Evolutionary conservation across 1,140 invertebrate genomes (phyloP).

Genomic region (Drosophila nannoptera): DNA sequence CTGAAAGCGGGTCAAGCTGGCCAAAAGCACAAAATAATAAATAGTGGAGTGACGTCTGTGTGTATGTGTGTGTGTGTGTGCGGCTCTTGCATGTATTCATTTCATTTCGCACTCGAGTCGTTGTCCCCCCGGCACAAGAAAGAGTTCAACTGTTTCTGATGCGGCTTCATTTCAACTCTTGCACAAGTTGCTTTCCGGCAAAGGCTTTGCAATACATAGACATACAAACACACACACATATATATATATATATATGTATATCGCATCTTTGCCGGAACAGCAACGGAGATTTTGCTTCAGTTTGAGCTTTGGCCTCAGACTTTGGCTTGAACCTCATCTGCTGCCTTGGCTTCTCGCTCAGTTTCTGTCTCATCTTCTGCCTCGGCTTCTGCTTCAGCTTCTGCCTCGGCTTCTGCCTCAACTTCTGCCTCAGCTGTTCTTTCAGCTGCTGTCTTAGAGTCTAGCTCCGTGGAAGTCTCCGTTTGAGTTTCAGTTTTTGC

Average conservation of each 20-base stretch:
- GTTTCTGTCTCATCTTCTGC: too few relatives aligned
- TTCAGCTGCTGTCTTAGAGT: too few relatives aligned
- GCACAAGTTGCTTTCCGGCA: conserved; percentile 36
- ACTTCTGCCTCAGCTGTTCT: too few relatives aligned
- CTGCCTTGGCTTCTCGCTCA: too few relatives aligned
- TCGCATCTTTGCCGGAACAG: too few relatives aligned
- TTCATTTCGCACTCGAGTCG: background rate
- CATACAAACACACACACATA: too few relatives aligned
- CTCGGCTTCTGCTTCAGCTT: background rate
- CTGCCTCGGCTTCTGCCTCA: too few relatives aligned
- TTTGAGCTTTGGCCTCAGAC: too few relatives aligned
- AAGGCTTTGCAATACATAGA: too few relatives aligned
- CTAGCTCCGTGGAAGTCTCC: background rate
- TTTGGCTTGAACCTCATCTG: too few relatives aligned
- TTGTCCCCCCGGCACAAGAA: conserved; percentile 28
- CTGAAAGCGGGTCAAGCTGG: conserved; percentile 58
- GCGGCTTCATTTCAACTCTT: conserved; percentile 16
- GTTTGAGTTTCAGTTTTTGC: background rate
- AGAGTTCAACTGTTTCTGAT: conserved; percentile 57
- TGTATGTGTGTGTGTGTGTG: background rate
- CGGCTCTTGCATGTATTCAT: background rate
- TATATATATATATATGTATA: too few relatives aligned
- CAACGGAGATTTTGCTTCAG: background rate
- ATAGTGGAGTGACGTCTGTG: background rate
- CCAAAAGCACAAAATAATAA: background rate